Base-by-base conservation (phyloP, 2,888 invertebrate genomes). In the Dolomedes plantarius region DNA sequence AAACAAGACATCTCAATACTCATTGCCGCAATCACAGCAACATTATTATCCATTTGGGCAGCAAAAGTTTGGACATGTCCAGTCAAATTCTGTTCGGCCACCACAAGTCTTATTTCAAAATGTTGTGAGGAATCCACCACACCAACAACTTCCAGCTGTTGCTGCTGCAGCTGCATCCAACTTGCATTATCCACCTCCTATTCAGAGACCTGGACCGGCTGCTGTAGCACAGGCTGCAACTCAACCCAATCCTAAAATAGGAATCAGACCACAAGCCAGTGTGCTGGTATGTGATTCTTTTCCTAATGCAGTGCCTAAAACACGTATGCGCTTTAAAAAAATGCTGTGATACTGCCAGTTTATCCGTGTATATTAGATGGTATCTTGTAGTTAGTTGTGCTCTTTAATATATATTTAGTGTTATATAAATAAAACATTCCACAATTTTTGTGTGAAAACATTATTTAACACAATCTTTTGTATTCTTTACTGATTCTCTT, bases 121-220 rank as follows among this genome's bases (percentile, higher is more conserved):
- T 39, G 86, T 87, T 36, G 86, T 87, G 16, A 74, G 87, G 31
- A 78, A 80, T 67, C 6, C 79, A 23, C 78, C 87, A 1, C 87
- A 76, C 41, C 87, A 82, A 62, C 87, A 85, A 23, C 67, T 86
- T 23, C 77, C 87, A n/a, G 76, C 79, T n/a, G 75, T 76, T 62
- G 73, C 82, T 56, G 62, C 75, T n/a, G 71, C 83, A 27, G 80
- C 76, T 23, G 78, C 81, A 50, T 68, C 86, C n/a, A 83, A 87
- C 29, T 69, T 88, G 46, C 87, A 80, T 68, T 88, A 88, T 65
- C 88, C 88, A 11, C 73, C 85, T 46, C 88, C 88, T 13, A 88
- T 88, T 81, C 88, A 88, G 72, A 83, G 88, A 75, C 88, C 88
- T 73, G 87, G 82, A 50, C 77, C 87, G 36, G 68, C 83, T n/a